Conservation (phyloP, 2,888 invertebrate species). For the Aleiodes testaceus region DNA sequence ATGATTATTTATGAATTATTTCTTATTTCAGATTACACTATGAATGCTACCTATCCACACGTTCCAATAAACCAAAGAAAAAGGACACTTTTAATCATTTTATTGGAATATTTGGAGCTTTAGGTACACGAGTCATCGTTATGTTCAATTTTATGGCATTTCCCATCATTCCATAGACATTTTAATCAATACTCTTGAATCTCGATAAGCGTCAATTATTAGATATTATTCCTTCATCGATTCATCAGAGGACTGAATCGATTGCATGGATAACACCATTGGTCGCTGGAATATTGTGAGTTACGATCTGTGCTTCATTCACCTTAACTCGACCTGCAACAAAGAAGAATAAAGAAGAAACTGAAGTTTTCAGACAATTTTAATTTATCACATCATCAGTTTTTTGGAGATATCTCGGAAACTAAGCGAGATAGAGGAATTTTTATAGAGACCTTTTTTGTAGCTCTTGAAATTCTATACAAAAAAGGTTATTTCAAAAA, state of each 20-base stretch:
- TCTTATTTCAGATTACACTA: neutral
- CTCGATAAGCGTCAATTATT: neutral
- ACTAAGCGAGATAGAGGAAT: too few species aligned
- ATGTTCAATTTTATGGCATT: constrained; percentile 48
- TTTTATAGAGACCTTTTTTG: too few species aligned
- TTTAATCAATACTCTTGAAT: neutral
- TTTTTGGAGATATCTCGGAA: too few species aligned
- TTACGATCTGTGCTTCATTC: constrained; percentile 86
- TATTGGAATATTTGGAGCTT: neutral
- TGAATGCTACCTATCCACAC: neutral
- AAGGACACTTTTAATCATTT: too few species aligned
- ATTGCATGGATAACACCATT: constrained; percentile 91
- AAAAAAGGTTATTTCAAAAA: too few species aligned
- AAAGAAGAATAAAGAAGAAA: too few species aligned
- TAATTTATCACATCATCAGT: too few species aligned
- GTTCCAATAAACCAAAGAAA: neutral
- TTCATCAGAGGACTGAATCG: constrained; percentile 79
- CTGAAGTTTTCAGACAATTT: too few species aligned
- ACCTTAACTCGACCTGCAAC: constrained; percentile 85
- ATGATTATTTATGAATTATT: constrained; percentile 22
- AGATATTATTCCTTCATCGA: constrained; percentile 5
- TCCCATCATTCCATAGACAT: neutral
- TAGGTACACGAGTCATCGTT: neutral
- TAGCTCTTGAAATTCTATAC: too few species aligned
- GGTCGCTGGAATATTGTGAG: constrained; percentile 90